Evolutionary conservation across 37 sponge, comb jelly and placozoan species (phyloP).

Genomic region (Ianthella basta): DNA sequence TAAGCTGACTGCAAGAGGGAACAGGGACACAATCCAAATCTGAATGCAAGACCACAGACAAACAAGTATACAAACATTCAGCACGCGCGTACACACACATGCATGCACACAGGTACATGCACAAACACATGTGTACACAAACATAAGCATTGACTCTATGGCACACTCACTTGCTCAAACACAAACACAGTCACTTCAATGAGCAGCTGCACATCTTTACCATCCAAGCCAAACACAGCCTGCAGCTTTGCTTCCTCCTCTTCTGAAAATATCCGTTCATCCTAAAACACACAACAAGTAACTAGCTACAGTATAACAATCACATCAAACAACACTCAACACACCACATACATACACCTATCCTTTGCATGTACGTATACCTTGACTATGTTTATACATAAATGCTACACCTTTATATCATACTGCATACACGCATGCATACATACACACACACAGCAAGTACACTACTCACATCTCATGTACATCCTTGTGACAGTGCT

Average conservation of each 20-base stretch:
- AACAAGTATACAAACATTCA: too few relatives aligned
- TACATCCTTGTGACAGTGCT: background rate
- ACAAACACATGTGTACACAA: background rate
- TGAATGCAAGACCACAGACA: constrained; percentile 52
- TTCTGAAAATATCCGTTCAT: constrained; percentile 54
- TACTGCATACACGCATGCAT: background rate
- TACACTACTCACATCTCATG: background rate
- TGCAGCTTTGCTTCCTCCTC: constrained; percentile 77
- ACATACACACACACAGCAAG: constrained; percentile 2
- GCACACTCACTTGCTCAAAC: background rate
- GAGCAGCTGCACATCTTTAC: constrained; percentile 66
- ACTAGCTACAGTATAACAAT: background rate
- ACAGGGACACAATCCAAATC: too few relatives aligned
- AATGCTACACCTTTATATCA: too few relatives aligned
- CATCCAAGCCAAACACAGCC: constrained; percentile 50
- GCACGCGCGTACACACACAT: background rate
- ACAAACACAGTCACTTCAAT: constrained; percentile 44
- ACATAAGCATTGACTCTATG: background rate
- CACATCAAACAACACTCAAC: background rate
- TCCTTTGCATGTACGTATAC: too few relatives aligned
- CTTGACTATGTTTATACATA: too few relatives aligned
- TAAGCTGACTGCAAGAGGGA: too few relatives aligned
- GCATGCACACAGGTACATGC: background rate
- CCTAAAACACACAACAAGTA: constrained; percentile 32
- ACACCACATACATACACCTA: constrained; percentile 13